A percentile compares a stretch with the other conserved stretches of the same genome.
These are phyloP conservation scores for Augochlorella aurata DNA, from an alignment of 2,888 invertebrate species.

Conservation along the genomic window DNA sequence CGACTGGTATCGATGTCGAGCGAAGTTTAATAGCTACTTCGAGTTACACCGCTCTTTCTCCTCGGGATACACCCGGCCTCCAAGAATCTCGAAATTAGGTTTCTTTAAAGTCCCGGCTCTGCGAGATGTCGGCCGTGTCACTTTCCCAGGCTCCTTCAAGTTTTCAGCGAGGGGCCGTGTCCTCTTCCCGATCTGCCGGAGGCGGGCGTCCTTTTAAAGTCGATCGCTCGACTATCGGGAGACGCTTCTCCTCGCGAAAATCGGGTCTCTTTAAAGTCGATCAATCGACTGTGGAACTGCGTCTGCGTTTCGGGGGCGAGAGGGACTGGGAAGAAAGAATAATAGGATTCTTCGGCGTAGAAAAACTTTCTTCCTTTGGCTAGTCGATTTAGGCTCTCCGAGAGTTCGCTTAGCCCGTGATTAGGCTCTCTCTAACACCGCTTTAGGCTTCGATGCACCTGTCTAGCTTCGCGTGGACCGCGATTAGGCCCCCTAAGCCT, in stretches of 20 bases:
- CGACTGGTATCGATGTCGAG: not conserved
- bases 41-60: not conserved
- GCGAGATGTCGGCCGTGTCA: not conserved
- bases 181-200: not conserved
- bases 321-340: not conserved
- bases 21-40: constrained; percentile 1
- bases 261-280: not conserved
- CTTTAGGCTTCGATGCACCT: not conserved
- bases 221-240: not conserved
- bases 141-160: not conserved
- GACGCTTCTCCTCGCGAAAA: too few species aligned
- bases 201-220: not conserved
- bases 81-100: not conserved
- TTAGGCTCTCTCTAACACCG: not conserved
- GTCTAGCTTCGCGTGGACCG: not conserved
- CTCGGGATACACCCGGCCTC: not conserved
- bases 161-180: not conserved
- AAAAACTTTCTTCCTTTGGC: not conserved
- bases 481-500: too few species aligned
- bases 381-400: not conserved
- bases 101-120: not conserved
- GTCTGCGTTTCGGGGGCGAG: not conserved
- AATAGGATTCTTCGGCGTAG: not conserved
- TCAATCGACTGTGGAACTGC: not conserved
- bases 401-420: not conserved